phyloP scores from a whole-genome alignment of 2,113 vertebrate genomes.

The Pelodiscus sinensis region DNA sequence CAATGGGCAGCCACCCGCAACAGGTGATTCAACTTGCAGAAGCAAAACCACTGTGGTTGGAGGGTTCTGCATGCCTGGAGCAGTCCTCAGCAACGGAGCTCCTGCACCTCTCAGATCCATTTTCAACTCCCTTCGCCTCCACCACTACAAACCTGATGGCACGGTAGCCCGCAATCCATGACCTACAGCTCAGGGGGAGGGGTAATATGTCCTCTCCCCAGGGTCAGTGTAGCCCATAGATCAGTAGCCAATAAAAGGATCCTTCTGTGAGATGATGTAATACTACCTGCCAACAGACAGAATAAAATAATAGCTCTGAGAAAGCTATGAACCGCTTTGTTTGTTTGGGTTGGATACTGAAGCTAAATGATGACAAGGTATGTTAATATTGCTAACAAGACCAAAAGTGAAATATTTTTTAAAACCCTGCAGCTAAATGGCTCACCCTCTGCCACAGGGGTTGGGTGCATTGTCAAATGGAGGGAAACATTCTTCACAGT shows the following conservation, averaged over 20 bases:
- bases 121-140: not conserved
- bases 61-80: not conserved
- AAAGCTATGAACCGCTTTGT: not conserved
- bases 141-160: not conserved
- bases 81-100: not conserved
- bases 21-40: not conserved
- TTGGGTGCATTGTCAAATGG: too few relatives aligned
- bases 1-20: not conserved
- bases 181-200: not conserved
- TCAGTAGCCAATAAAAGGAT: not conserved
- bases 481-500: not conserved
- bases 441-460: not conserved
- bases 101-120: not conserved
- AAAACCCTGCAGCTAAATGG: not conserved
- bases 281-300: not conserved
- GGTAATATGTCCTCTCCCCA: not conserved
- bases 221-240: not conserved
- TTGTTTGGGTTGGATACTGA: not conserved
- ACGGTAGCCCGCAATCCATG: not conserved
- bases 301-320: not conserved
- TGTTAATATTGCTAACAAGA: not conserved
- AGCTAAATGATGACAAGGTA: not conserved
- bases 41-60: not conserved
- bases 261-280: not conserved
- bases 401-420: not conserved